phyloP scores from a whole-genome alignment of 1,140 invertebrate species.

The Lucilia cuprina region DNA sequence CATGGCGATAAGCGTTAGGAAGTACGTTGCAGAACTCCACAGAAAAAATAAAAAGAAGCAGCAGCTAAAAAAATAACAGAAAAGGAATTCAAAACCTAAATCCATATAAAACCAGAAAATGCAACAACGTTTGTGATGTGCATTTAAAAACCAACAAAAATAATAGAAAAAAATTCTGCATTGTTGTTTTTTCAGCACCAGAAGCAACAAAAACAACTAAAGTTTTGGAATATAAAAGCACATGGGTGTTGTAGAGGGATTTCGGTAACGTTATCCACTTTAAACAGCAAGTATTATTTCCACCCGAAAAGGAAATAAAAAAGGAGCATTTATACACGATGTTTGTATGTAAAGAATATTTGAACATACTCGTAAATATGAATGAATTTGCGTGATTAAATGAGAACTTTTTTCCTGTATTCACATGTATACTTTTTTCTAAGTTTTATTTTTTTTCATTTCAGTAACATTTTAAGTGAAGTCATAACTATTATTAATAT shows the following conservation, averaged over 20 bases:
- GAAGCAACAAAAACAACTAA: neutral
- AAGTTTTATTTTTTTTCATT: neutral
- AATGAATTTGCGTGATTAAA: constrained; percentile 30
- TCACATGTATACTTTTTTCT: neutral
- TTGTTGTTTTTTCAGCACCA: neutral
- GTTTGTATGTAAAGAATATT: neutral
- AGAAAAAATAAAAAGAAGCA: neutral
- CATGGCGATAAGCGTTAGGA: constrained; percentile 29
- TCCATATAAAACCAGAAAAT: constrained; percentile 33
- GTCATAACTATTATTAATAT: constrained; percentile 26
- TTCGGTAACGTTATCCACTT: constrained; percentile 33
- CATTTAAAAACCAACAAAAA: constrained; percentile 7
- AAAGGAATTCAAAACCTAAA: constrained; percentile 26
- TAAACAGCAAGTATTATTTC: constrained; percentile 1
- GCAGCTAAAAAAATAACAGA: neutral
- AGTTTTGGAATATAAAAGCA: no score
- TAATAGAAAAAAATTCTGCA: neutral
- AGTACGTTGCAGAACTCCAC: neutral
- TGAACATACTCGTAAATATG: neutral
- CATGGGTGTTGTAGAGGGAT: neutral
- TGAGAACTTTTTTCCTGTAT: constrained; percentile 5
- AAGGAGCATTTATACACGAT: neutral
- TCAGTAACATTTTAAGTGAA: constrained; percentile 19
- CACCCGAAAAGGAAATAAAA: neutral
- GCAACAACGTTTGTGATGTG: constrained; percentile 29